These are phyloP conservation scores for Caenorhabditis angaria DNA, from an alignment of 2,888 invertebrate species.

Conservation along the genomic window DNA sequence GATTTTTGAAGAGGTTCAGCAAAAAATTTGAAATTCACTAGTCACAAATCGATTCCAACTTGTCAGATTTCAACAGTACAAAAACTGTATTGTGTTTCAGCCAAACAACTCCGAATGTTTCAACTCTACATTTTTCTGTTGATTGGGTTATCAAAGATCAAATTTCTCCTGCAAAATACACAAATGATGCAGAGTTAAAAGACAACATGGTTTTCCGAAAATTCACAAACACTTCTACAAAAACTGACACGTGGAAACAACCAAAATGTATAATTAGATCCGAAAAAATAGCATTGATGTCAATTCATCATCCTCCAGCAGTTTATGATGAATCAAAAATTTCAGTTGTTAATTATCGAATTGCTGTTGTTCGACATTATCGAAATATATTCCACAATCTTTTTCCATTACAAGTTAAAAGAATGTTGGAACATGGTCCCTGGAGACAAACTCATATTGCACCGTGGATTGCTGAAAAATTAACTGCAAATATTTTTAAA, in stretches of 20 bases:
- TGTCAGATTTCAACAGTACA: neutral
- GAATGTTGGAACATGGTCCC: neutral
- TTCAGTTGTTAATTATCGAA: conserved; percentile 17
- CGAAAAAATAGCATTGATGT: conserved; percentile 29
- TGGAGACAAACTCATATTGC: too few species aligned
- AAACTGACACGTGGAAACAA: conserved; percentile 18
- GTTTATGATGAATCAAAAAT: conserved; percentile 15
- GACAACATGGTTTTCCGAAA: conserved; percentile 22
- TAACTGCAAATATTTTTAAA: neutral
- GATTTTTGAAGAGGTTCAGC: neutral
- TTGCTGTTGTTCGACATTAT: conserved; percentile 6
- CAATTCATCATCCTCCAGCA: conserved; percentile 19
- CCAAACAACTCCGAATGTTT: neutral
- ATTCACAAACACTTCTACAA: conserved; percentile 20
- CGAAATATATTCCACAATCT: neutral
- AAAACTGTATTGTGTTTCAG: too few species aligned
- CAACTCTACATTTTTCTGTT: conserved; percentile 7
- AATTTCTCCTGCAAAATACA: conserved; percentile 17
- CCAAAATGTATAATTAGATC: conserved; percentile 32
- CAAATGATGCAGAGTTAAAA: conserved; percentile 14
- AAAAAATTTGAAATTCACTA: too few species aligned
- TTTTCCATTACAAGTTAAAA: neutral
- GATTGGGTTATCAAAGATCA: conserved; percentile 28
- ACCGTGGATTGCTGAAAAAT: neutral
- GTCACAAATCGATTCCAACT: too few species aligned